Percentiles rank a stretch among this genome's conserved stretches.
Conservation (phyloP, 2,888 invertebrate species). For the Pasiphila rectangulata region DNA sequence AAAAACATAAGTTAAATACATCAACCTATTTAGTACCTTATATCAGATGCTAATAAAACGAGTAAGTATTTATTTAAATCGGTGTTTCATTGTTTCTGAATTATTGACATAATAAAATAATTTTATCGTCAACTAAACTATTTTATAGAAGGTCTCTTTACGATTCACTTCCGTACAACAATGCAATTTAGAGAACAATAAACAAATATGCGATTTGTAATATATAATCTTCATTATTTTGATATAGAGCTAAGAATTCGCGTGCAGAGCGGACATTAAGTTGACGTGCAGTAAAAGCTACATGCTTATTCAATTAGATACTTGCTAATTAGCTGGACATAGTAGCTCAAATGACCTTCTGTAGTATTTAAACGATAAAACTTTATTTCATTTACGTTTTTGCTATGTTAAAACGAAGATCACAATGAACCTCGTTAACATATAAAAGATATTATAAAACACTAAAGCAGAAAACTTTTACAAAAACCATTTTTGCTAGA, state of each 20-base stretch:
- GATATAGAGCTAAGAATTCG: slow-evolving; percentile 28
- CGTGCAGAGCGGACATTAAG: slow-evolving; percentile 40
- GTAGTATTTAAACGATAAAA: neutral
- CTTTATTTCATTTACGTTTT: neutral
- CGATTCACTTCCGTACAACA: slow-evolving; percentile 1
- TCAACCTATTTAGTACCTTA: neutral
- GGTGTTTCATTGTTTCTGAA: slow-evolving; percentile 2
- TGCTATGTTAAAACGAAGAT: neutral
- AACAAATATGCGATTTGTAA: too few relatives aligned
- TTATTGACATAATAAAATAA: neutral
- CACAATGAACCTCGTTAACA: neutral
- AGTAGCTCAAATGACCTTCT: slow-evolving; percentile 11
- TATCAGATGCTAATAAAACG: neutral
- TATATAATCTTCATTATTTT: slow-evolving; percentile 1
- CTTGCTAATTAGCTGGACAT: slow-evolving; percentile 45
- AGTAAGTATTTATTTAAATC: neutral
- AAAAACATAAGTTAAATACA: too few relatives aligned
- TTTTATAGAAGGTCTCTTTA: slow-evolving; percentile 2
- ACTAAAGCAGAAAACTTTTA: neutral
- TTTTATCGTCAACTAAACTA: slow-evolving; percentile 2
- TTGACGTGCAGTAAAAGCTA: slow-evolving; percentile 30
- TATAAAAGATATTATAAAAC: neutral
- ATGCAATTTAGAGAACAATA: too few relatives aligned
- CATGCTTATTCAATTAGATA: slow-evolving; percentile 57
- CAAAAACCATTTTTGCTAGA: neutral